Evolutionary conservation across 2,113 vertebrate genomes (phyloP).

Genomic region (Dicrurus megarhynchus): DNA sequence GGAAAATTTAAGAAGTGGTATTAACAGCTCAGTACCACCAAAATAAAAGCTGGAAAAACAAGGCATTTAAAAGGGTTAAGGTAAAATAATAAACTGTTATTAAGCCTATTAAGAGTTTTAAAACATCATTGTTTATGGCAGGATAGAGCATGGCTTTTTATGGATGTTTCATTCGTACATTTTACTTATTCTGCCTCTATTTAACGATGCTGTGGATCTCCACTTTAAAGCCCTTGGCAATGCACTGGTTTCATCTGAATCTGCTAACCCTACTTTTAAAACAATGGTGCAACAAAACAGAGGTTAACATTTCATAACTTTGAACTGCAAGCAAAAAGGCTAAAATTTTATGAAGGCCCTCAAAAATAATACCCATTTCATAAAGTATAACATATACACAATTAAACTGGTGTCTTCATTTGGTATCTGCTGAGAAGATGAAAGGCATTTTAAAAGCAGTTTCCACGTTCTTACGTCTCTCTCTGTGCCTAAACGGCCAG

Average conservation of each 20-base stretch:
- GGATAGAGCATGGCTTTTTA: not conserved
- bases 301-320: conserved; percentile 36
- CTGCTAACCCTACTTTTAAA: conserved; percentile 39
- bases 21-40: conserved; percentile 41
- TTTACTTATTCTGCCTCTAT: not conserved
- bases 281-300: not conserved
- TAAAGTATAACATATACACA: not conserved
- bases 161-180: not conserved
- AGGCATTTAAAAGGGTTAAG: conserved; percentile 33
- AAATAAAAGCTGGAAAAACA: conserved; percentile 5
- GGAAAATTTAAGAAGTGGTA: conserved; percentile 35
- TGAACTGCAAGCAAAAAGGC: not conserved
- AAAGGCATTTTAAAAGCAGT: not conserved
- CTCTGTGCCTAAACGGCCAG: not conserved
- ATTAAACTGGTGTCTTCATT: not conserved
- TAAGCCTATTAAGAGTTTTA: conserved; percentile 63
- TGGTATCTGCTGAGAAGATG: not conserved
- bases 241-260: not conserved
- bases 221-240: not conserved
- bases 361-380: conserved; percentile 5
- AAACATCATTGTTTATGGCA: conserved; percentile 28
- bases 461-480: not conserved
- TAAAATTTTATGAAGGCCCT: conserved; percentile 26
- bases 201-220: not conserved
- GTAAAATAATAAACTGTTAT: conserved; percentile 43